Percentiles rank a stretch among this genome's conserved stretches.
phyloP scores from a whole-genome alignment of 2,888 invertebrate genomes.

The Volucella inanis region DNA sequence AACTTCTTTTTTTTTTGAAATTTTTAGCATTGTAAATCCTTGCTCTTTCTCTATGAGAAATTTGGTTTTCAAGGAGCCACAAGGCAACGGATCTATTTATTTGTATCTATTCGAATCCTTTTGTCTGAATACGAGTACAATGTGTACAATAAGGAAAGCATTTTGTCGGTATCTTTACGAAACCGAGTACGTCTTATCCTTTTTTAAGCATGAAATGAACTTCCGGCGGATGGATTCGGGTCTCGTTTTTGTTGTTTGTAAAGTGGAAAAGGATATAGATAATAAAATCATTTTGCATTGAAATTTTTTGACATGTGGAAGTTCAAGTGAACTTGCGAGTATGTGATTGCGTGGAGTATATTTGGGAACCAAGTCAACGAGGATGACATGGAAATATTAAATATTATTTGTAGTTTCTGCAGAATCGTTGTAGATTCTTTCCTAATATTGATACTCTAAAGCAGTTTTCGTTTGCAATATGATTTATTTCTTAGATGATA shows the following conservation, averaged over 20 bases:
- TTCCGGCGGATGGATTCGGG: constrained; percentile 44
- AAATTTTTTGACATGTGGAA: constrained; percentile 17
- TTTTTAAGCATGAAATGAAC: constrained; percentile 31
- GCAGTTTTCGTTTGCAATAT: no score
- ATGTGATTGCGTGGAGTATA: background rate
- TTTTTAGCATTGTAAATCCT: background rate
- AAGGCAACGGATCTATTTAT: constrained; percentile 15
- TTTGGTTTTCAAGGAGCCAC: constrained; percentile 21
- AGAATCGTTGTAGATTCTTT: no score
- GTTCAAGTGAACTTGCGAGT: background rate
- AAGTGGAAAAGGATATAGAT: constrained; percentile 68
- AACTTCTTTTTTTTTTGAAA: no score
- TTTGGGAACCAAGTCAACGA: no score
- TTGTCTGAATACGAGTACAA: background rate
- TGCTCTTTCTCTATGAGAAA: background rate
- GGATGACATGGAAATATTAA: constrained; percentile 5
- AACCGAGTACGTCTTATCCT: constrained; percentile 24
- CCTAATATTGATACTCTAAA: no score
- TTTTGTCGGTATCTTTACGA: constrained; percentile 4
- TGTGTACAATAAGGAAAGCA: constrained; percentile 14
- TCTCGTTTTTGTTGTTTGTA: constrained; percentile 52
- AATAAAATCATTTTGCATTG: constrained; percentile 66
- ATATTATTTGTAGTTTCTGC: background rate
- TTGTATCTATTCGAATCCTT: constrained; percentile 7
- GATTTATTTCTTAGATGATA: no score